Conservation (phyloP, 2,797 vertebrate species). For the Urosaurus nigricauda region DNA sequence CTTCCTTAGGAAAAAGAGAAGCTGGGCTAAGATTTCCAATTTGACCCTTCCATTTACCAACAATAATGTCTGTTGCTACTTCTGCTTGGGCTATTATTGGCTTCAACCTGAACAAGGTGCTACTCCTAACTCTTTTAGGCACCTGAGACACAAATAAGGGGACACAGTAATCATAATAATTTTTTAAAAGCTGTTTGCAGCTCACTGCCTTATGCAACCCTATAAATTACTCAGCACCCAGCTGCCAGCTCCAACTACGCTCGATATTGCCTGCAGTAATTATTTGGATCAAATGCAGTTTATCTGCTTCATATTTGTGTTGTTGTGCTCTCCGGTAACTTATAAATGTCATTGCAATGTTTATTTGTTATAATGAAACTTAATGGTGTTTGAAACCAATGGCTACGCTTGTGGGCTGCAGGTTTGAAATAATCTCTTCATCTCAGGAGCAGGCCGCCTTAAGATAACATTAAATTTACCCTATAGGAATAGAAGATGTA, state of each 20-base stretch:
- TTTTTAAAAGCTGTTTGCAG: conserved; percentile 69
- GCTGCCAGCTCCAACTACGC: conserved; percentile 81
- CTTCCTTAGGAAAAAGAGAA: conserved; percentile 4
- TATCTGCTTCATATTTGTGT: conserved; percentile 84
- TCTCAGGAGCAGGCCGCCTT: conserved; percentile 75
- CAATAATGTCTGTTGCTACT: neutral
- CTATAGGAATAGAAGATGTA: conserved; percentile 70
- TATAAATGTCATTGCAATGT: conserved; percentile 84
- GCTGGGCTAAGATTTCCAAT: conserved; percentile 7
- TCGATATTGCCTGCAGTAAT: conserved; percentile 84
- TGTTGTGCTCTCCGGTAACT: conserved; percentile 82
- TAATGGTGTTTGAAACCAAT: conserved; percentile 79
- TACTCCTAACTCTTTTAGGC: conserved; percentile 67
- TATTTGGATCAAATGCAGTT: conserved; percentile 85
- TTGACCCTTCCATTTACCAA: neutral
- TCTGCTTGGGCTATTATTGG: neutral
- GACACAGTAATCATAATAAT: conserved; percentile 71
- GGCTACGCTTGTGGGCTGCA: conserved; percentile 73
- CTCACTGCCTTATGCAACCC: conserved; percentile 74
- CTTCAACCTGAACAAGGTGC: conserved; percentile 42
- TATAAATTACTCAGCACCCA: conserved; percentile 79
- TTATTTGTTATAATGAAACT: conserved; percentile 85
- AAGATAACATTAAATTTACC: conserved; percentile 75
- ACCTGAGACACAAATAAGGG: conserved; percentile 50
- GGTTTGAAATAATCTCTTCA: conserved; percentile 80